Evolutionary conservation across 92 coral and sea anemone species (phyloP), one percentile per base, ranked within the genome.

Genomic region (Porites rus): DNA sequence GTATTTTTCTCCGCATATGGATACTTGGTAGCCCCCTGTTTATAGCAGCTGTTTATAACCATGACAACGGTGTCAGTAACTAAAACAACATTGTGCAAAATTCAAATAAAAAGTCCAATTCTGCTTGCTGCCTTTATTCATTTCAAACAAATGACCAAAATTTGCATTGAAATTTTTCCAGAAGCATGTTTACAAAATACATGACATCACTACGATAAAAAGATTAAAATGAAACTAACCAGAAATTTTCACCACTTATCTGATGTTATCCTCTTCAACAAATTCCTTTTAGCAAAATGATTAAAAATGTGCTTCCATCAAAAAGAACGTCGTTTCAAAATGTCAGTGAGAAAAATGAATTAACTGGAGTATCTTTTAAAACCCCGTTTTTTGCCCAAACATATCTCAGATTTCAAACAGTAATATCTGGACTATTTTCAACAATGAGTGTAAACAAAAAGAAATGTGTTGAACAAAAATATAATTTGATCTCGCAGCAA

Each of bases 401-500:
- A 58, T 53, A 81, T 50, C 59, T 81, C 65, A 70, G 59, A 31
- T 69, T 69, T 46, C 51, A 28, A 31, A 28, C 7, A 43, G 65
- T 54, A 69, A 69, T 70, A 43, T 73, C 64, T 61, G 52, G 51
- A 20, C 87, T 22, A 74, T 83, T 83, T 80, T 74, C 72, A 73
- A 24, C 24, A 54, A 9, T 83, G 73, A 72, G 74, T 43, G 60
- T 72, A 62, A 69, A 69, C 77, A 81, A 81, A 25, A 43, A 19
- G 51, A 54, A 67, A 53, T 28, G 65, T 56, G 25, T 64, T 81
- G 77, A 68, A 25, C 25, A 69, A 58, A 38, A 70, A 59, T 54
- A 56, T 81, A 81, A 81, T 81, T 81, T 53, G 59, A 81, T 81
- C 77, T 28, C 46, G 28, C 38, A 25, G 38, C 68, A 69, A 81